Base-by-base conservation (phyloP, 2,797 vertebrate genomes). In the Pelobates cultripes region DNA sequence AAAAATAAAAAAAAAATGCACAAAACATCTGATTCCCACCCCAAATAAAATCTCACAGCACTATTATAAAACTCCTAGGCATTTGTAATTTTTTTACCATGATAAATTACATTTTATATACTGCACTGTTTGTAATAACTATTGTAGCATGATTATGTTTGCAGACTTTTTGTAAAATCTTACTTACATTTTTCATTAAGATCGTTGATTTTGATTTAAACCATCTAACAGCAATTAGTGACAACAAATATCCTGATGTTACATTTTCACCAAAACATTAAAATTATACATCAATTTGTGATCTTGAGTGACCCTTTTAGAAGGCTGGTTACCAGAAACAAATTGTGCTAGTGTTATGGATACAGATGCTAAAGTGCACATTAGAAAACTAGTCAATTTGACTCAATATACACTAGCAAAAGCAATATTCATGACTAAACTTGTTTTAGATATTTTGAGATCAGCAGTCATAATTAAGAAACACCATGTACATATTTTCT, bases 281-380 rank as follows among this genome's bases (percentile, higher is more conserved):
- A 75, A 44, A n/a, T 7, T 77, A 70, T 47, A 81, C 43, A 74
- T 81, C 71, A n/a, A n/a, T n/a, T n/a, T n/a, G n/a, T n/a, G 79
- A 75, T 40, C 66, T 78, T 64, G 45, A 73, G 69, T 47, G 28
- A 83, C 6, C 10, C 4, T 44, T n/a, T 40, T 77, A 70, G 72
- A 6, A 75, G 70, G 61, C 45, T 77, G 73, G 70, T n/a, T 42
- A 60, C 70, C 17, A 71, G 69, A 74, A 80, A 78, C 70, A 77
- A 85, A 79, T 64, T n/a, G n/a, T n/a, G n/a, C n/a, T 61, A 68
- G 12, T 79, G 55, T 43, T 53, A 0, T 42, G 43, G 43, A 13
- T 70, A 5, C 43, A n/a, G 43, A 69, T 2, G 53, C 3, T 3
- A 47, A 44, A 42, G 70, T 78, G 28, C 69, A 71, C 85, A 80